Conservation (phyloP, 2,888 invertebrate species). For the Dicyrtoma fusca region DNA sequence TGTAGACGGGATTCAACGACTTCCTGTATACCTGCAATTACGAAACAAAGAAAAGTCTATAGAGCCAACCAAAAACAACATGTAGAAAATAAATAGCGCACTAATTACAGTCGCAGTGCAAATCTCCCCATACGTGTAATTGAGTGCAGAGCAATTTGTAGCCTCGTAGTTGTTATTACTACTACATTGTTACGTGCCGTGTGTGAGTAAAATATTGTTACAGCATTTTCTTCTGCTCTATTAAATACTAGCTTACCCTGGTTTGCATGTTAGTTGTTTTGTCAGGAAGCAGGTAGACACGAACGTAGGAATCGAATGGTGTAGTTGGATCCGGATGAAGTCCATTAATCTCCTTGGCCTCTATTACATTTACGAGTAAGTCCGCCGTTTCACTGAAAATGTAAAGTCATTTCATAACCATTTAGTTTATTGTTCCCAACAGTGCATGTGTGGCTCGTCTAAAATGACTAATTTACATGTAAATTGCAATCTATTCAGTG, state of each 20-base stretch:
- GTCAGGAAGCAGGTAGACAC: conserved; percentile 75
- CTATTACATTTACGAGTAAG: conserved; percentile 72
- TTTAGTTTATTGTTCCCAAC: background rate
- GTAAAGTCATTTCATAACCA: conserved; percentile 6
- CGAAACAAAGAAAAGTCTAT: conserved; percentile 10
- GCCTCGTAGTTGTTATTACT: background rate
- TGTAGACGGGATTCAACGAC: conserved; percentile 73
- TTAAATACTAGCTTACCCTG: conserved; percentile 60
- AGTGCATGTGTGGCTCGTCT: too few species aligned
- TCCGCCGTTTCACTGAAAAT: conserved; percentile 64
- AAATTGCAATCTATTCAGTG: too few species aligned
- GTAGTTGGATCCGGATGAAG: conserved; percentile 64
- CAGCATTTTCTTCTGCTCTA: background rate
- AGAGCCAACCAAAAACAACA: background rate
- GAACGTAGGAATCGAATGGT: conserved; percentile 74
- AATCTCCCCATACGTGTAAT: background rate
- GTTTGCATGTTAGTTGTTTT: conserved; percentile 71
- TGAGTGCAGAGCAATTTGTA: background rate
- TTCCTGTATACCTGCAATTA: conserved; percentile 67
- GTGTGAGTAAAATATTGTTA: background rate
- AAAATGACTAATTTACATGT: too few species aligned
- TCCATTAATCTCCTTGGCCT: conserved; percentile 73
- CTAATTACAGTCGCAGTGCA: too few species aligned
- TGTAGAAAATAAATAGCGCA: too few species aligned
- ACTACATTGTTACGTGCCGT: background rate